Evolutionary conservation across 2,113 vertebrate genomes (phyloP).

Genomic region (Urocitellus parryii): DNA sequence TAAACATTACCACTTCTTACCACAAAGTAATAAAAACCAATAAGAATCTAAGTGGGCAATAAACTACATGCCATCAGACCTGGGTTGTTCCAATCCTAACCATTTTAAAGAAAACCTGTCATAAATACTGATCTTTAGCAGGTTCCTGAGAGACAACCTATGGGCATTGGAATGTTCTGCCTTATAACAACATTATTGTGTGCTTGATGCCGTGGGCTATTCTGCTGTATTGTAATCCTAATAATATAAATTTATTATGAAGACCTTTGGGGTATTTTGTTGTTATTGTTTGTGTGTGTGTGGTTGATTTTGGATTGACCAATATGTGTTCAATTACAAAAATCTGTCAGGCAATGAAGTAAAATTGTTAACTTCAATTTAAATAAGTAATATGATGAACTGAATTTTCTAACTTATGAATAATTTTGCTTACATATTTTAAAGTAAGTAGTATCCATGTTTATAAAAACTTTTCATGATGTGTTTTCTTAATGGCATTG

Average conservation of each 20-base stretch:
- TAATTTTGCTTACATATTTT: constrained; percentile 52
- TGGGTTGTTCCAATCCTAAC: neutral
- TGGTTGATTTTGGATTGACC: neutral
- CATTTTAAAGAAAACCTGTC: neutral
- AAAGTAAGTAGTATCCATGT: constrained; percentile 27
- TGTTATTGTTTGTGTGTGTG: too few species aligned
- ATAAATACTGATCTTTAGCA: neutral
- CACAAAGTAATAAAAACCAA: neutral
- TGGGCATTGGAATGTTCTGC: neutral
- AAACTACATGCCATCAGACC: neutral
- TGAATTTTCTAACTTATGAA: constrained; percentile 54
- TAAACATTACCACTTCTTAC: neutral
- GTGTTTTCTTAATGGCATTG: constrained; percentile 19
- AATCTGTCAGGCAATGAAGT: constrained; percentile 48
- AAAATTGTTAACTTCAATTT: constrained; percentile 69
- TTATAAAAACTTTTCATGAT: constrained; percentile 60
- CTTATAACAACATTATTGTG: neutral
- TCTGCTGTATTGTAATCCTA: neutral
- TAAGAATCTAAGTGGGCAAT: neutral
- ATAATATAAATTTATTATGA: neutral
- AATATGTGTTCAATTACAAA: constrained; percentile 63
- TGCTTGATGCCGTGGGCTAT: neutral
- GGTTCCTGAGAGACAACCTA: neutral
- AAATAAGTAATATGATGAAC: constrained; percentile 45
- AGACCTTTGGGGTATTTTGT: neutral